Evolutionary conservation across 2,797 vertebrate genomes (phyloP), one percentile per base, ranked within the genome.

Genomic region (Zalophus californianus): DNA sequence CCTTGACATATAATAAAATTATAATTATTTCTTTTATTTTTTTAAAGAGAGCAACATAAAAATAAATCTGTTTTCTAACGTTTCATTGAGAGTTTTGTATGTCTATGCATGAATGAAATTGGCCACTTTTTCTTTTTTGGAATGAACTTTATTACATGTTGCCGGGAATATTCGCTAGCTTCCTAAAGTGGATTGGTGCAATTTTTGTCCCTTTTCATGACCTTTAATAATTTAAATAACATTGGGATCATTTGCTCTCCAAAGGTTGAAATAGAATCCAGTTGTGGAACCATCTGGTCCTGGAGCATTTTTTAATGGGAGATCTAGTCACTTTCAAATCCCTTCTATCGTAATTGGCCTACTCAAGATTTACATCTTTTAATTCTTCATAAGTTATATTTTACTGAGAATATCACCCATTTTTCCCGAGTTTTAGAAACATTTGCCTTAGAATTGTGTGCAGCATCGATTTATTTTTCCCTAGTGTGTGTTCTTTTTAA

Each of bases 331-430:
- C 27, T 90, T 94, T 90, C 79, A 79, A 90, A 93, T 86, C 29
- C 58, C 70, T 95, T 83, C 44, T 89, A 21, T 62, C 56, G 25
- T 70, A 80, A 88, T 64, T 90, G 12, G 8, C 56, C 48, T 95
- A 60, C 75, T 90, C 41, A 87, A 91, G 50, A 92, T 82, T 54
- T 77, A 14, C 4, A 27, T 96, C 23, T 75, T 94, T 95, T 68
- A 93, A 90, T 85, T 87, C 58, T 78, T 88, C 80, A 91, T 91
- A 93, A 96, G 96, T 77, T 44, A 56, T 83, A 83, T 75, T 87
- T 90, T 88, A 56, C 32, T 75, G 91, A 92, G 50, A 91, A 66
- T 82, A 79, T 3, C 21, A 79, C 27, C 7, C 16, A 15, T 62
- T 87, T 92, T 86, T 86, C 48, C 48, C 50, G 78, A 2, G 15